These are phyloP conservation scores for Crambe crambe DNA, from an alignment of 37 sponge, comb jelly and placozoan species.

Conservation along the genomic window DNA sequence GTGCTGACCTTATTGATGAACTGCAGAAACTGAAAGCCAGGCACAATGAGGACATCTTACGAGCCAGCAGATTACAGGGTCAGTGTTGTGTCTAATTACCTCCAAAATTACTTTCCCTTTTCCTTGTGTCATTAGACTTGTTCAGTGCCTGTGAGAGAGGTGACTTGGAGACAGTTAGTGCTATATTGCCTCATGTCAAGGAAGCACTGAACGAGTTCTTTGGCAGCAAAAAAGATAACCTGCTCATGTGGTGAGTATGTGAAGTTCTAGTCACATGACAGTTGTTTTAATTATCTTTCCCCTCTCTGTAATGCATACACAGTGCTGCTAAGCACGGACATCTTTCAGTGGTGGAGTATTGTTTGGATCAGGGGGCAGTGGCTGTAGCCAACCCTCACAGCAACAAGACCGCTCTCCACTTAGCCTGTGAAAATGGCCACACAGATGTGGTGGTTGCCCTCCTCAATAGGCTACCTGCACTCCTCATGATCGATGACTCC, in stretches of 20 bases:
- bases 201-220: constrained; percentile 32
- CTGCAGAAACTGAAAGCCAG: constrained; percentile 12
- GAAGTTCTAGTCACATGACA: background rate
- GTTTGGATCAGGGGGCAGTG: constrained; percentile 41
- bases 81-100: no score
- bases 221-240: constrained; percentile 1
- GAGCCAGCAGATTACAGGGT: constrained; percentile 16
- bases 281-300: no score
- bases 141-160: constrained; percentile 30
- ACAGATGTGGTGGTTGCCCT: constrained; percentile 39
- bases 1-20: constrained; percentile 47
- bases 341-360: constrained; percentile 48
- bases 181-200: background rate
- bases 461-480: constrained; percentile 46
- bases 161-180: constrained; percentile 2
- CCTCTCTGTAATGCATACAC: background rate
- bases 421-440: constrained; percentile 45
- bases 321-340: constrained; percentile 56
- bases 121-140: background rate
- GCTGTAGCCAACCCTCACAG: constrained; percentile 30
- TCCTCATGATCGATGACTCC: constrained; percentile 46
- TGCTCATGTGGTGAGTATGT: constrained; percentile 38
- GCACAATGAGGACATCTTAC: background rate
- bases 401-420: constrained; percentile 68
- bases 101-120: no score